Evolutionary conservation across 2,888 invertebrate genomes (phyloP).

Genomic region (Tipula unca): DNA sequence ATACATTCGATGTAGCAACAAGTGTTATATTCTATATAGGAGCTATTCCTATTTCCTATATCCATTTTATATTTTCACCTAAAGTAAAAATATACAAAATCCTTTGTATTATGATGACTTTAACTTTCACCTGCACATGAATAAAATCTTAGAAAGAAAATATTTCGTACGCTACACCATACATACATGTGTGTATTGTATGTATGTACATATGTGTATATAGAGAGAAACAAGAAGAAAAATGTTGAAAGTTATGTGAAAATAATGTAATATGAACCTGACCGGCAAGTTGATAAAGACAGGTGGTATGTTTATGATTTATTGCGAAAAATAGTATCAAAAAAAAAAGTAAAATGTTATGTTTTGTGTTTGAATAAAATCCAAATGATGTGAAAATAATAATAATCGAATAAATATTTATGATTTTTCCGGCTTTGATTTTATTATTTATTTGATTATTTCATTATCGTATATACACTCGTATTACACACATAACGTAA

Average conservation of each 20-base stretch:
- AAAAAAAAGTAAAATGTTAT: neutral
- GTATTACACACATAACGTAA: neutral
- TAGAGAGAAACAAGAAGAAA: neutral
- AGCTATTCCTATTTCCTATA: neutral
- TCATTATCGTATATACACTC: neutral
- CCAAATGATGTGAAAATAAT: neutral
- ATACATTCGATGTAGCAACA: neutral
- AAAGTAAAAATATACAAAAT: neutral
- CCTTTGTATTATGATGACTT: neutral
- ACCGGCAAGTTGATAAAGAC: conserved; percentile 8
- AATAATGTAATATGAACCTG: conserved; percentile 8
- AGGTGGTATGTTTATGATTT: conserved; percentile 8
- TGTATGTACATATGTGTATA: neutral
- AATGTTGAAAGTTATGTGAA: neutral
- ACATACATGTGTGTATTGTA: neutral
- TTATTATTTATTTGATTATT: neutral
- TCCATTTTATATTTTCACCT: neutral
- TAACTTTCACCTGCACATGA: neutral
- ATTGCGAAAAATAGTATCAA: neutral
- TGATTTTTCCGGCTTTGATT: neutral
- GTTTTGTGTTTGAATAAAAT: conserved; percentile 2
- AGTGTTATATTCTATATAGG: neutral
- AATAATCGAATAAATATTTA: conserved; percentile 8
- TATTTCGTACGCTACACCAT: neutral
- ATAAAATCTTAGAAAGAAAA: neutral